Percentiles rank a stretch among this genome's conserved stretches.
Conservation (phyloP, 2,797 vertebrate genomes). For the Mionectes olivaceus region DNA sequence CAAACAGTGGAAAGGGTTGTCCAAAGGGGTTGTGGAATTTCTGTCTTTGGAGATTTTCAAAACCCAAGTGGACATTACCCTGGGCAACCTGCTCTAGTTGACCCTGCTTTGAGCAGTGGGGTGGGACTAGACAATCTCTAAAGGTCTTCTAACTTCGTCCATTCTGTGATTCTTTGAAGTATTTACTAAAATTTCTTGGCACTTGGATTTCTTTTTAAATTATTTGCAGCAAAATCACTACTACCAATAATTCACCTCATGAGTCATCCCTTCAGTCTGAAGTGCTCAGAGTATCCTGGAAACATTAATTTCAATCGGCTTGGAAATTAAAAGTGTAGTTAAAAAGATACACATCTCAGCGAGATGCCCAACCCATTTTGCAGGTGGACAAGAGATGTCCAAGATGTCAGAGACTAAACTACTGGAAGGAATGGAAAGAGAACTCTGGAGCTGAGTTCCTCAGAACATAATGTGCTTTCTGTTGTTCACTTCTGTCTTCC, state of each 20-base stretch:
- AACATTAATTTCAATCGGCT: background rate
- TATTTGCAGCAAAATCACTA: background rate
- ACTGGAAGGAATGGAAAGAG: background rate
- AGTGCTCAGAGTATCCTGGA: background rate
- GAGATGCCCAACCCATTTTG: background rate
- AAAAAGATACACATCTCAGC: background rate
- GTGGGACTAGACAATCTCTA: background rate
- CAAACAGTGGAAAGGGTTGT: background rate
- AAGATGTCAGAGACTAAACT: background rate
- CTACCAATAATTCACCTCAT: background rate
- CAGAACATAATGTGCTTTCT: background rate
- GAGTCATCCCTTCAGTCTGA: background rate
- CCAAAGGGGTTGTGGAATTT: background rate
- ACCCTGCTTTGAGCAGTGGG: background rate
- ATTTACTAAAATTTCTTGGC: background rate
- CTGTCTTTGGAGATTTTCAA: background rate
- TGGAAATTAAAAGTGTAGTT: background rate
- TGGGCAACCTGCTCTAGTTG: background rate
- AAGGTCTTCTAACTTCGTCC: background rate
- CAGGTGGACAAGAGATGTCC: background rate
- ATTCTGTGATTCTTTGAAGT: background rate
- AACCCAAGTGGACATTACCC: background rate
- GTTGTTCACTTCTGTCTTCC: background rate
- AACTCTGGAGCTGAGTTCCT: background rate
- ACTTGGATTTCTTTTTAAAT: background rate